A percentile compares a stretch with the other conserved stretches of the same genome.
phyloP scores from a whole-genome alignment of 53 echinoderm and acorn worm species.

The Holothuria scabra region DNA sequence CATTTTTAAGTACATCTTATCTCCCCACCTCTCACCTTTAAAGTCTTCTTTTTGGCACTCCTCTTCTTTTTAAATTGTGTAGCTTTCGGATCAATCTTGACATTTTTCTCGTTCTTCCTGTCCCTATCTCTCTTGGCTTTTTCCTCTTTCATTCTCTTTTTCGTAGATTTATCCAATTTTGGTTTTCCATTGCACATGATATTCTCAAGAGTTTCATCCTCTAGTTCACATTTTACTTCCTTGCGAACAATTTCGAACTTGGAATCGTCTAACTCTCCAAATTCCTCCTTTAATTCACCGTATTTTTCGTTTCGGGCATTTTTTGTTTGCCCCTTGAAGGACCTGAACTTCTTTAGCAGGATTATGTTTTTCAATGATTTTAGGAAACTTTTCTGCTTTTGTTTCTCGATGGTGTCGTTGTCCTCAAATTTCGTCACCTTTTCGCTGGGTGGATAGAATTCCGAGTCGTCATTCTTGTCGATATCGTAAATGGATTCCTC shows the following conservation, averaged over 20 bases:
- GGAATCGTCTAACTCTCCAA: not conserved
- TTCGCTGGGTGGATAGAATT: not conserved
- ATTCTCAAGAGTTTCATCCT: slow-evolving; percentile 8
- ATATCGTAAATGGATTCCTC: not conserved
- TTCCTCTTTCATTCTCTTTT: slow-evolving; percentile 12
- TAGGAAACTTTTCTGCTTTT: slow-evolving; percentile 12
- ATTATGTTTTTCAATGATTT: slow-evolving; percentile 3
- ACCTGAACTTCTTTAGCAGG: slow-evolving; percentile 10
- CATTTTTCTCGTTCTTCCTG: not conserved
- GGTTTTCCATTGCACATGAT: not conserved
- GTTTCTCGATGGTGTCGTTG: not conserved
- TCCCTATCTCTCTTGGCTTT: not conserved
- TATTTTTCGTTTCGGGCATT: not conserved
- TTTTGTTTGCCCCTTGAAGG: not conserved
- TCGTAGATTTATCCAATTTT: slow-evolving; percentile 4
- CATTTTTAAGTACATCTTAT: not conserved
- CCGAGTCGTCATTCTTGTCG: not conserved
- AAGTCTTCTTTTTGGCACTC: slow-evolving; percentile 6
- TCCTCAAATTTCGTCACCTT: not conserved
- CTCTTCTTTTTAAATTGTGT: slow-evolving; percentile 25
- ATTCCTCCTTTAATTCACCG: not conserved
- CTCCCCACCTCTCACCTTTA: slow-evolving; percentile 5
- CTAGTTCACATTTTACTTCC: not conserved
- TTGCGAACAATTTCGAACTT: not conserved
- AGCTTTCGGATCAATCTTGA: slow-evolving; percentile 19